A percentile compares a stretch with the other conserved stretches of the same genome.
Conservation (phyloP, 1,140 invertebrate genomes). For the Bombus superbus region DNA sequence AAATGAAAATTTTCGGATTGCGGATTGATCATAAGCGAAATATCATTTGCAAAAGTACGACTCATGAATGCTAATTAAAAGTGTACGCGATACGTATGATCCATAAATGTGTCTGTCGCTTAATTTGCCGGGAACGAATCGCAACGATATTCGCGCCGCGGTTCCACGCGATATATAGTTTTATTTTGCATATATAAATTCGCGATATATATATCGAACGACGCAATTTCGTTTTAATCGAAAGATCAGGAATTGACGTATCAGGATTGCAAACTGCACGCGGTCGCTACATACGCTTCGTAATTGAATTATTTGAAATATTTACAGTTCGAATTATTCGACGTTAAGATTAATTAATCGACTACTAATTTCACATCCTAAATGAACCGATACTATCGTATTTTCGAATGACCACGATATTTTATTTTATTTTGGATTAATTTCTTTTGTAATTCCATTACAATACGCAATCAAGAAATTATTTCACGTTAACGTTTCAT, state of each 20-base stretch:
- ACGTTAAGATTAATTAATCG: conserved; percentile 31
- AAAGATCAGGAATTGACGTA: conserved; percentile 28
- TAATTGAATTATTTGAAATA: conserved; percentile 30
- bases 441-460: not conserved
- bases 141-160: conserved; percentile 34
- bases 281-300: conserved; percentile 15
- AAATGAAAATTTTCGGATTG: conserved; percentile 31
- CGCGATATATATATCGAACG: conserved; percentile 49
- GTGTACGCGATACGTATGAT: conserved; percentile 53
- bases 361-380: too few relatives aligned
- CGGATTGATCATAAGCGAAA: conserved; percentile 22
- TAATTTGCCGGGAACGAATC: conserved; percentile 61
- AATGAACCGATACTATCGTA: too few relatives aligned
- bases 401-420: not conserved
- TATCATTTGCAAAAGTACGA: conserved; percentile 21
- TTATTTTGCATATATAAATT: conserved; percentile 66
- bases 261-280: conserved; percentile 15
- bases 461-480: not conserved
- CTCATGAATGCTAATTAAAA: conserved; percentile 65
- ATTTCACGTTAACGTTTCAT: not conserved
- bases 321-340: conserved; percentile 9
- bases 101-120: conserved; percentile 54
- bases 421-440: not conserved
- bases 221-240: conserved; percentile 51
- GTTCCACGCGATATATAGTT: conserved; percentile 32